Evolutionary conservation across 2,888 invertebrate species (phyloP).

Genomic region (Hemicrepidius hirtus): DNA sequence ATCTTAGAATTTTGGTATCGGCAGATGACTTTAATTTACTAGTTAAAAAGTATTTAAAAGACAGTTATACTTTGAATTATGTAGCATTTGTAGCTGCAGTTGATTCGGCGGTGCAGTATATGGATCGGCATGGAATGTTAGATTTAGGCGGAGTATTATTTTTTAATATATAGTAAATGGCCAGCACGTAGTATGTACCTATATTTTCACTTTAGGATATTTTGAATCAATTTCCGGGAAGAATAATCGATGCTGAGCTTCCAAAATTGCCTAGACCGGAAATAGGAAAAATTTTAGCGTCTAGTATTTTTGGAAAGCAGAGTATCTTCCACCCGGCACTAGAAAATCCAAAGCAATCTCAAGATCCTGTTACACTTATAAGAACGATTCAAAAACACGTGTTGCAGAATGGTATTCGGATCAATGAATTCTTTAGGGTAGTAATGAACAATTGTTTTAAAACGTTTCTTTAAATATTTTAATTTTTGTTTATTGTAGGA

Average conservation of each 20-base stretch:
- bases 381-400: constrained; percentile 81
- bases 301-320: constrained; percentile 74
- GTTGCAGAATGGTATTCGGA: constrained; percentile 78
- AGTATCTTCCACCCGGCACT: constrained; percentile 78
- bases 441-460: constrained; percentile 65
- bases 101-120: constrained; percentile 79
- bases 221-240: constrained; percentile 77
- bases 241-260: constrained; percentile 80
- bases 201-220: constrained; percentile 70
- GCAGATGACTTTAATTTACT: constrained; percentile 84
- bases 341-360: constrained; percentile 71
- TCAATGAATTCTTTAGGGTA: constrained; percentile 83
- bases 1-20: constrained; percentile 81
- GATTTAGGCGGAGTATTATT: constrained; percentile 75
- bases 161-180: background rate
- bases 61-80: constrained; percentile 86
- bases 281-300: constrained; percentile 74
- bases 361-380: constrained; percentile 76
- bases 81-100: constrained; percentile 83
- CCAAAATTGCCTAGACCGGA: constrained; percentile 82
- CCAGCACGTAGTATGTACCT: too few species aligned
- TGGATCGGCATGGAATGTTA: constrained; percentile 73
- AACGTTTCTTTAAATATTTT: too few species aligned
- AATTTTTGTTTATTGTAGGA: constrained; percentile 70
- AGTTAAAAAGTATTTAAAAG: constrained; percentile 84